phyloP scores from a whole-genome alignment of 1,140 invertebrate genomes.

The Drosophila nigromelanica region DNA sequence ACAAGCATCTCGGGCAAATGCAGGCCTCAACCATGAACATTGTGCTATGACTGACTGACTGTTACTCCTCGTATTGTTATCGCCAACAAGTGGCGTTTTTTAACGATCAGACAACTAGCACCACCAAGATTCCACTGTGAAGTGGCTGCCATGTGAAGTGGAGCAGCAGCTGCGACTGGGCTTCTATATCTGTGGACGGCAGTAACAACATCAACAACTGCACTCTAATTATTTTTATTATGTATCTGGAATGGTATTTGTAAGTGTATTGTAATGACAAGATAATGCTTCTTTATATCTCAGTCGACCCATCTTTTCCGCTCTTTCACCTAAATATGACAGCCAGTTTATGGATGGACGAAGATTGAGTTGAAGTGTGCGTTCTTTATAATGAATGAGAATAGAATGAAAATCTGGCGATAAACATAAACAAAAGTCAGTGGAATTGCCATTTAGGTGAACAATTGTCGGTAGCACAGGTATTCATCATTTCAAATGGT shows the following conservation, averaged over 20 bases:
- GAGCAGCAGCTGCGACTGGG: conserved; percentile 16
- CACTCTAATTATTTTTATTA: conserved; percentile 8
- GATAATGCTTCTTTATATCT: conserved; percentile 22
- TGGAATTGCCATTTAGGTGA: no score
- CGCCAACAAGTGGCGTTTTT: conserved; percentile 37
- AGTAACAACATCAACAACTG: not conserved
- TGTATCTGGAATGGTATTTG: conserved; percentile 20
- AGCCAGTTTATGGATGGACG: not conserved
- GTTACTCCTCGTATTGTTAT: conserved; percentile 22
- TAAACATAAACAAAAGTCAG: no score
- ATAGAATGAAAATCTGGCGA: no score
- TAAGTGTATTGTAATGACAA: conserved; percentile 24
- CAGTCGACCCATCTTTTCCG: not conserved
- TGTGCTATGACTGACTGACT: not conserved
- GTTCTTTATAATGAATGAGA: no score
- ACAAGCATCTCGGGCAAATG: conserved; percentile 21
- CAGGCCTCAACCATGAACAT: conserved; percentile 1
- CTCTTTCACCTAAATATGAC: conserved; percentile 1
- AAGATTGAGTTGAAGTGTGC: not conserved
- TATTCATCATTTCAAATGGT: no score
- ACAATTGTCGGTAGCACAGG: no score
- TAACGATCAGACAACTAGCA: conserved; percentile 32
- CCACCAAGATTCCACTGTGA: conserved; percentile 1
- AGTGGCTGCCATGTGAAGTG: conserved; percentile 37
- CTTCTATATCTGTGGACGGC: not conserved